Base-by-base conservation (phyloP, 2,888 invertebrate species). In the Andrena hattorfiana region DNA sequence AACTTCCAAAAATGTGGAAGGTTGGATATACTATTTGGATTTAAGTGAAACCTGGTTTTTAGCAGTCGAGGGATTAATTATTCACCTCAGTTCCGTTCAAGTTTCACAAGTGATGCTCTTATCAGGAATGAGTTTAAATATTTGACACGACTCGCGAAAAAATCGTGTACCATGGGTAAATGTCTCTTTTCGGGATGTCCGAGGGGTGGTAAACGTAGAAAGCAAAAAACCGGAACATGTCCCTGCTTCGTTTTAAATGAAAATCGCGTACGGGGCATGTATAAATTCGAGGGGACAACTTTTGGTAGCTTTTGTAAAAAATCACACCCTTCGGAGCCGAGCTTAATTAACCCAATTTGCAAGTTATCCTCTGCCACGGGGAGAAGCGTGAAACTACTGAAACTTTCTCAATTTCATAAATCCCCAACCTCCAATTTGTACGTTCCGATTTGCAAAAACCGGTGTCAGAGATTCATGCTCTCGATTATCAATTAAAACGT, bases 321-420 rank as follows among this genome's bases (percentile, higher is more conserved):
- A 49, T 49, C 10, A 56, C 63, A 23, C 23, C 26, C 26, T 32
- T 64, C 32, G 30, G 56, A 16, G 16, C 49, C 20, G 16, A 54
- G 64, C 42, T 76, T 77, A 77, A 77, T 76, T 77, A 77, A 76
- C 77, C 77, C 59, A 77, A 77, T 77, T 77, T 67, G 32, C 77
- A 77, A 77, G 64, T 77, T 64, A 76, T 56, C 66, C 48, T 13
- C 49, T 42, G 77, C 16, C 48, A 16, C 4, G 20, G 56, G 56
- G 10, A 30, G 32, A 6, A 59, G 8, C 64, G 64, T 26, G 32
- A 60, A 59, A 26, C 59, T 7, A 20, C 64, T 13, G 76, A 49
- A 64, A 77, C 77, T 56, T 77, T 28, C 1, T 16, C 64, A 59
- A 64, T 76, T 64, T 76, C 64, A 26, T 26, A 28, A 77, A 77